These are phyloP conservation scores for Grammomys surdaster DNA, from an alignment of 2,113 vertebrate genomes.

Conservation along the genomic window DNA sequence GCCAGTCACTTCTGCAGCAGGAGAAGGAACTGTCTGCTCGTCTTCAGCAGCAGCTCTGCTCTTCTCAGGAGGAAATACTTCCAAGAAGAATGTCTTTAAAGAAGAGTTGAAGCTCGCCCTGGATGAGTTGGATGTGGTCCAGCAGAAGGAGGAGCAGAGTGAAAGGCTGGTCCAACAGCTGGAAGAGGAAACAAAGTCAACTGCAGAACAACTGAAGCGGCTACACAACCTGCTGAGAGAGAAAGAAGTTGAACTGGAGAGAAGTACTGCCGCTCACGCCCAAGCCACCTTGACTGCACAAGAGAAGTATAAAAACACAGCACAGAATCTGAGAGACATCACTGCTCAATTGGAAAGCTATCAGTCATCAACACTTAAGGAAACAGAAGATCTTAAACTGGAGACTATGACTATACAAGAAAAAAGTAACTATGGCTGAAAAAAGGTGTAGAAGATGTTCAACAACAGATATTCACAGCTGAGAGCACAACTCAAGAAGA, in stretches of 20 bases:
- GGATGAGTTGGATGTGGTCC: too few relatives aligned
- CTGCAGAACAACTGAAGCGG: too few relatives aligned
- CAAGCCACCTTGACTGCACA: conserved; percentile 83
- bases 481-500: conserved; percentile 87
- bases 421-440: conserved; percentile 82
- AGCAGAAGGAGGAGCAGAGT: too few relatives aligned
- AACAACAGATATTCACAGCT: conserved; percentile 82
- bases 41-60: too few relatives aligned
- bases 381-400: conserved; percentile 81
- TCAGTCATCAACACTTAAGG: conserved; percentile 84
- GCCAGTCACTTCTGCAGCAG: conserved; percentile 86
- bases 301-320: conserved; percentile 83
- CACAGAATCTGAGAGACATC: conserved; percentile 85
- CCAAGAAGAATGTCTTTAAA: too few relatives aligned
- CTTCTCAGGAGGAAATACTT: too few relatives aligned
- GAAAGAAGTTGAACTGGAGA: conserved; percentile 86
- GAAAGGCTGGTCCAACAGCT: too few relatives aligned
- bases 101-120: too few relatives aligned
- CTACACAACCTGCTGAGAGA: too few relatives aligned
- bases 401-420: conserved; percentile 84
- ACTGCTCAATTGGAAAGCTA: conserved; percentile 90
- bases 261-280: conserved; percentile 81
- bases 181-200: too few relatives aligned
- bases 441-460: conserved; percentile 83
- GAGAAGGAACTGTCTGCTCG: conserved; percentile 87